Evolutionary conservation across 2,113 vertebrate species (phyloP).

Genomic region (Cinclus cinclus): DNA sequence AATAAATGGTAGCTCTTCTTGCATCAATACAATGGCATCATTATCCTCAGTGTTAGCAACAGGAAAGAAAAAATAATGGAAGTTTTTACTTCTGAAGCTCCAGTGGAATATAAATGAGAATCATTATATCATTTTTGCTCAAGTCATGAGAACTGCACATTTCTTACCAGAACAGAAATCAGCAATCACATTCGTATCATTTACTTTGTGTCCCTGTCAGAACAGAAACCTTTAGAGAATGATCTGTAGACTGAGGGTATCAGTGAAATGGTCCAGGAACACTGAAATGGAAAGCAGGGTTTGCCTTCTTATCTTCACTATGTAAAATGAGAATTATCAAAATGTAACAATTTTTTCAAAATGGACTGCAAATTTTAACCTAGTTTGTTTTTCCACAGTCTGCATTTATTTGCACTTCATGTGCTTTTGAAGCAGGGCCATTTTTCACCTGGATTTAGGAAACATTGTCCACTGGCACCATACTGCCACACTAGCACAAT

Average conservation of each 20-base stretch:
- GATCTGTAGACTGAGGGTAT: neutral
- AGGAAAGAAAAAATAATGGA: neutral
- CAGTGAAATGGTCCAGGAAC: neutral
- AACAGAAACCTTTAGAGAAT: slow-evolving; percentile 14
- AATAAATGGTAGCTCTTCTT: neutral
- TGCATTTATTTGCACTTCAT: neutral
- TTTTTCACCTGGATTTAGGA: slow-evolving; percentile 1
- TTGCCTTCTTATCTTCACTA: neutral
- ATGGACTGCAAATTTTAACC: neutral
- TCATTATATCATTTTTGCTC: neutral
- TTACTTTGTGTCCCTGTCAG: neutral
- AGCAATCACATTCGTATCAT: neutral
- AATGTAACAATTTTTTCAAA: neutral
- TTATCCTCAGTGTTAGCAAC: neutral
- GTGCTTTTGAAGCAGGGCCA: neutral
- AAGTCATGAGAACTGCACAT: neutral
- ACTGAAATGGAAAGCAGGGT: neutral
- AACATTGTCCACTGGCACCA: neutral
- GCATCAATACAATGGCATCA: neutral
- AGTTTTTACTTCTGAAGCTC: slow-evolving; percentile 3
- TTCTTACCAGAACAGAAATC: slow-evolving; percentile 1
- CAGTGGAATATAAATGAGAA: neutral
- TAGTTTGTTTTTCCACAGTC: neutral
- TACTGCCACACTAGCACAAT: neutral
- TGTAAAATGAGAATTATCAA: neutral